phyloP scores from a whole-genome alignment of 2,888 invertebrate species.

The Proisotoma minuta region DNA sequence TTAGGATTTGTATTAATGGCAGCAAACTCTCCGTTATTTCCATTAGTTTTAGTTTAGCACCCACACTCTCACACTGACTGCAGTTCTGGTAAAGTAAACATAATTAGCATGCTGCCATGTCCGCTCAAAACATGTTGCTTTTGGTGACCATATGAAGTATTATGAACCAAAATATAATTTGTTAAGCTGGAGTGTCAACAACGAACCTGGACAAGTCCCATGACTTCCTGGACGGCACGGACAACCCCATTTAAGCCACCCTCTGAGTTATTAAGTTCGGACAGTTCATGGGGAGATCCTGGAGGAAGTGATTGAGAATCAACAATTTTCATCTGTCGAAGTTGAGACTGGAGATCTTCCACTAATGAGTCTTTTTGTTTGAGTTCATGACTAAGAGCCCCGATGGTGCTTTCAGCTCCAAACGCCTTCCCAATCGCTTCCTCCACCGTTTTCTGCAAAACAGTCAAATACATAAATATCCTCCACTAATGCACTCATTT shows the following conservation, averaged over 20 bases:
- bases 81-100: constrained; percentile 34
- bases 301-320: constrained; percentile 19
- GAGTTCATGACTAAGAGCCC: constrained; percentile 55
- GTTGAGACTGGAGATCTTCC: constrained; percentile 53
- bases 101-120: background rate
- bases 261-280: constrained; percentile 44
- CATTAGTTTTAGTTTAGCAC: constrained; percentile 42
- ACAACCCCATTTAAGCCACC: constrained; percentile 46
- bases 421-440: constrained; percentile 41
- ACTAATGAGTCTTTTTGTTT: constrained; percentile 56
- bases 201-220: constrained; percentile 42
- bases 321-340: constrained; percentile 48
- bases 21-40: constrained; percentile 46
- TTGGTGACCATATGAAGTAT: too few relatives aligned
- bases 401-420: constrained; percentile 51
- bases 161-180: too few relatives aligned
- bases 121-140: too few relatives aligned
- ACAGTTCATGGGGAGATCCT: constrained; percentile 39
- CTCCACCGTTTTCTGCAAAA: constrained; percentile 42
- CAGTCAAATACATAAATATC: background rate
- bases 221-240: constrained; percentile 43
- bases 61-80: constrained; percentile 38
- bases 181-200: too few relatives aligned
- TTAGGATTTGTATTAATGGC: constrained; percentile 44
- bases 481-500: too few relatives aligned